phyloP scores from a whole-genome alignment of 35 echinoderm and acorn worm genomes.

The Apostichopus parvimensis region DNA sequence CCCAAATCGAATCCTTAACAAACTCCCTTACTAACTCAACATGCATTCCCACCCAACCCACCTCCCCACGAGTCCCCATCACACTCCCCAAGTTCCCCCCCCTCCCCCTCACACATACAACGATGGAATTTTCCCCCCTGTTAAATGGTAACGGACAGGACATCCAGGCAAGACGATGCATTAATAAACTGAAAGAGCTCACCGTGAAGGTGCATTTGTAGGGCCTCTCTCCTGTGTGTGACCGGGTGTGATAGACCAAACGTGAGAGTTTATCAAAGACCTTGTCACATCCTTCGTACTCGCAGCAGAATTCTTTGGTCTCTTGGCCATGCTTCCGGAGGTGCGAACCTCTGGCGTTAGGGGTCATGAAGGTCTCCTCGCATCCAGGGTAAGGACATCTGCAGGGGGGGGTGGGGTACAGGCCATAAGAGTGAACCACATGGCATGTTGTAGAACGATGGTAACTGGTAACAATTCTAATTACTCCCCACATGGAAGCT shows the following conservation, averaged over 20 bases:
- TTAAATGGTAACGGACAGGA: neutral
- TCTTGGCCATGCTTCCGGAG: slow-evolving; percentile 79
- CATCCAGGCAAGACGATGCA: neutral
- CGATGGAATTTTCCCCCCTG: neutral
- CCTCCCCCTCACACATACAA: too few relatives aligned
- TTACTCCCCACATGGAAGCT: too few relatives aligned
- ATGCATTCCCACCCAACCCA: too few relatives aligned
- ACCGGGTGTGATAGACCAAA: slow-evolving; percentile 83
- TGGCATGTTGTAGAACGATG: too few relatives aligned
- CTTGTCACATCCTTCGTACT: slow-evolving; percentile 81
- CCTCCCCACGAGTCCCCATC: too few relatives aligned
- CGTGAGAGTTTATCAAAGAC: slow-evolving; percentile 88
- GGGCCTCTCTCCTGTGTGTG: slow-evolving; percentile 93
- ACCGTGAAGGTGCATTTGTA: slow-evolving; percentile 88
- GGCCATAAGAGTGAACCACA: too few relatives aligned
- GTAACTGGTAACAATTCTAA: too few relatives aligned
- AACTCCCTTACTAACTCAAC: too few relatives aligned
- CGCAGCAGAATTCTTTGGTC: slow-evolving; percentile 70
- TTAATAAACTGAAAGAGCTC: neutral
- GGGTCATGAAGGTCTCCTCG: slow-evolving; percentile 81
- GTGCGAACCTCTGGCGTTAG: slow-evolving; percentile 91
- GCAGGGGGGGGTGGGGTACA: neutral
- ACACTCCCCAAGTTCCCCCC: too few relatives aligned
- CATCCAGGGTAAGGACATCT: slow-evolving; percentile 88
- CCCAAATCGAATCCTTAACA: too few relatives aligned